Conservation (phyloP, 1,140 invertebrate species). For the Agrypnia vestita region DNA sequence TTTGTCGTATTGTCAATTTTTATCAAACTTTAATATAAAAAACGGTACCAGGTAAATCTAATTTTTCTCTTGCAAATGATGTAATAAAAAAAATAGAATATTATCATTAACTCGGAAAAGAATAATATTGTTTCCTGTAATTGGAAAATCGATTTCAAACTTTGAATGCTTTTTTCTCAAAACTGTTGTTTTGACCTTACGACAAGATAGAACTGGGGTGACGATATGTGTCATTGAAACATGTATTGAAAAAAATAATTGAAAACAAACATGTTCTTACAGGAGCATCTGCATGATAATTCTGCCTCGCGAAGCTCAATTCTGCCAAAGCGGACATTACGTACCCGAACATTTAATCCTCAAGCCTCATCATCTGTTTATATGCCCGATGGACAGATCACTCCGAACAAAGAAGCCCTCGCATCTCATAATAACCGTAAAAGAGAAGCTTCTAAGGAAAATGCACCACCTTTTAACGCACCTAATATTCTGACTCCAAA, state of each 20-base stretch:
- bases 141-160: too few species aligned
- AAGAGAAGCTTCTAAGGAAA: slow-evolving; percentile 29
- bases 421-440: neutral
- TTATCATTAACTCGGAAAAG: too few species aligned
- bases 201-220: too few species aligned
- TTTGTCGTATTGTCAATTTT: too few species aligned
- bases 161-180: too few species aligned
- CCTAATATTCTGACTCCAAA: slow-evolving; percentile 42
- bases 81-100: too few species aligned
- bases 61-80: too few species aligned
- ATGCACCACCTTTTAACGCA: slow-evolving; percentile 17
- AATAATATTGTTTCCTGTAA: too few species aligned
- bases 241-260: slow-evolving; percentile 17
- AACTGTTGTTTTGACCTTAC: too few species aligned
- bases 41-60: too few species aligned
- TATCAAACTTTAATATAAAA: too few species aligned
- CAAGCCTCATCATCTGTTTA: slow-evolving; percentile 42
- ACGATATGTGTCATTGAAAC: too few species aligned
- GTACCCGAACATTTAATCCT: slow-evolving; percentile 43
- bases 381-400: slow-evolving; percentile 46
- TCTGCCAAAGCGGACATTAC: slow-evolving; percentile 40
- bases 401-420: slow-evolving; percentile 26
- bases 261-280: slow-evolving; percentile 30
- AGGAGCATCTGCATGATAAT: slow-evolving; percentile 57
- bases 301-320: slow-evolving; percentile 48